Percentiles rank a stretch among this genome's conserved stretches.
Conservation (phyloP, 2,797 vertebrate species). For the Sebastolobus alascanus region DNA sequence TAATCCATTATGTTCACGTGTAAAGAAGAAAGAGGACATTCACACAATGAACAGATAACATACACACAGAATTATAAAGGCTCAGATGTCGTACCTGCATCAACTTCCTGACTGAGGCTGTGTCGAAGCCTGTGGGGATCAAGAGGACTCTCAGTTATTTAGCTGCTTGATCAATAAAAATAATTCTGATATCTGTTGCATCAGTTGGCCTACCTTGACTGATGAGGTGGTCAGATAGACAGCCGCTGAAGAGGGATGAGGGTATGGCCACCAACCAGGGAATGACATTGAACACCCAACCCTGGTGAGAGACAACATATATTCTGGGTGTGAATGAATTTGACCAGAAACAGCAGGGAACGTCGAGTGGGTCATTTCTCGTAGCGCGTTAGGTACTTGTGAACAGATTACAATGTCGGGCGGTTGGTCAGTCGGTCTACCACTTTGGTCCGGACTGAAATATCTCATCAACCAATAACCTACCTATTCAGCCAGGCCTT, state of each 20-base stretch:
- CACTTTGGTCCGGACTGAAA: too few relatives aligned
- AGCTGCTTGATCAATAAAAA: background rate
- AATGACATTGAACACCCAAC: slow-evolving; percentile 97
- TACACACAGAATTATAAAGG: background rate
- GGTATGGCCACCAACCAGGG: slow-evolving; percentile 97
- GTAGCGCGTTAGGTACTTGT: too few relatives aligned
- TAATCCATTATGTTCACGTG: background rate
- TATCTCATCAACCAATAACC: too few relatives aligned
- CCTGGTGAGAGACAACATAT: slow-evolving; percentile 80
- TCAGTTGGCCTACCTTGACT: slow-evolving; percentile 84
- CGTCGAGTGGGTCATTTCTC: too few relatives aligned
- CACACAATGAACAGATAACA: slow-evolving; percentile 1
- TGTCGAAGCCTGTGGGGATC: slow-evolving; percentile 88
- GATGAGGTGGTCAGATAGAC: slow-evolving; percentile 94
- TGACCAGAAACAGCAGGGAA: background rate
- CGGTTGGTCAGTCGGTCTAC: too few relatives aligned
- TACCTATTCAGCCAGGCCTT: too few relatives aligned
- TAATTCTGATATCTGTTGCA: background rate
- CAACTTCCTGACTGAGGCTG: slow-evolving; percentile 91
- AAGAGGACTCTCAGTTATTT: background rate
- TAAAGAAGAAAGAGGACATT: slow-evolving; percentile 5
- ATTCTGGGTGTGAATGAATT: background rate
- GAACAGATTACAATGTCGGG: accelerated
- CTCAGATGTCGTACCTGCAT: slow-evolving; percentile 91
- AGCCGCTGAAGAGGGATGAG: slow-evolving; percentile 91